Evolutionary conservation across 1,140 invertebrate species (phyloP).

Genomic region (Thereuonema tuberculata): DNA sequence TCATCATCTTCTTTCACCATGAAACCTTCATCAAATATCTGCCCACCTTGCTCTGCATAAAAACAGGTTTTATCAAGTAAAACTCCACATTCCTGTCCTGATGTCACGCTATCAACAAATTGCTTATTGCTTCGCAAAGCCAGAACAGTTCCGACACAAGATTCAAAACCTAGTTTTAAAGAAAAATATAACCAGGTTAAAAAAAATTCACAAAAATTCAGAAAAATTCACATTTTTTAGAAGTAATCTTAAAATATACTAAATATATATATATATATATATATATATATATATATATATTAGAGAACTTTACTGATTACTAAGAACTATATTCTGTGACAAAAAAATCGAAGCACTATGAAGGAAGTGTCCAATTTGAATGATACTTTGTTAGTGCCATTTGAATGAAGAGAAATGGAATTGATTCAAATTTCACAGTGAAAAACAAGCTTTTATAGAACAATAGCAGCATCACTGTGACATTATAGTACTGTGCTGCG

Average conservation of each 20-base stretch:
- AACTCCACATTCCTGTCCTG: constrained; percentile 82
- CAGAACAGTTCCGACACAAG: constrained; percentile 36
- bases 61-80: constrained; percentile 83
- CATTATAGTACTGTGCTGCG: too few relatives aligned
- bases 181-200: background rate
- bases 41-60: constrained; percentile 93
- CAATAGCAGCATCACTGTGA: too few relatives aligned
- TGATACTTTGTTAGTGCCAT: too few relatives aligned
- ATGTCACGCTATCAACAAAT: constrained; percentile 70
- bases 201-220: background rate
- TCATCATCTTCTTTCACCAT: constrained; percentile 76
- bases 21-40: constrained; percentile 94
- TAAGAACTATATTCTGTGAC: too few relatives aligned
- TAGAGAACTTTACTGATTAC: too few relatives aligned
- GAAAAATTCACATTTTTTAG: background rate
- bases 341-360: too few relatives aligned
- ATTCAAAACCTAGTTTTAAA: constrained; percentile 36
- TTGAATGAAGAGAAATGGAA: too few relatives aligned
- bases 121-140: constrained; percentile 55
- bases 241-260: background rate
- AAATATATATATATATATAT: background rate
- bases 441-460: too few relatives aligned
- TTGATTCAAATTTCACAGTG: too few relatives aligned
- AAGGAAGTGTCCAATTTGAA: too few relatives aligned
- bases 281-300: background rate